Base-by-base conservation (phyloP, 2,113 vertebrate genomes). In the Phylloscopus whistleri region DNA sequence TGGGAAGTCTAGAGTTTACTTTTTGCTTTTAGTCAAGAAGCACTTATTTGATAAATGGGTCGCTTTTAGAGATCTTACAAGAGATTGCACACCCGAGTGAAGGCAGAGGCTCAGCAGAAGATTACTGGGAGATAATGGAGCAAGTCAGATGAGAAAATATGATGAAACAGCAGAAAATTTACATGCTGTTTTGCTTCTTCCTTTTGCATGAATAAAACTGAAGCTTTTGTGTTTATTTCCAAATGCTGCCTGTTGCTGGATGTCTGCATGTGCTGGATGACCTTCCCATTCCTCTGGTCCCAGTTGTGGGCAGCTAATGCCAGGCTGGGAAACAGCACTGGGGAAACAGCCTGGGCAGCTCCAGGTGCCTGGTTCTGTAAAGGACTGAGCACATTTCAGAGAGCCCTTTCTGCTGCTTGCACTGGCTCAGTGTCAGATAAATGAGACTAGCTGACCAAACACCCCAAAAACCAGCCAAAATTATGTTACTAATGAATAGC, bases 101-200 rank as follows among this genome's bases (percentile, higher is more conserved):
- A 90, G 94, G 79, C 2, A 12, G 67, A 68, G 74, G 72, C 84
- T 84, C 11, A 24, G 94, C 4, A 9, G 81, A 70, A 92, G 93
- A 94, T 96, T 86, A 64, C 64, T 55, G 35, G 49, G 75, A 96
- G 91, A 96, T 94, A 95, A 93, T 78, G 83, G 73, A 89, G 87
- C 83, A 96, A 96, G 39, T 66, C 73, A 91, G 80, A 96, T 80
- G 90, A 89, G 52, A 84, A 91, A 97, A 78, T 77, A 49, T 44
- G 88, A 95, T 93, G 93, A 95, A 95, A 79, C 80, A 81, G 93
- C 90, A 91, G 67, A 91, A 96, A 81, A 96, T 94, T 46, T 83
- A 67, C 85, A 83, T 91, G 80, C 56, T 90, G 33, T 15, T 94
- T 94, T 70, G 55, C 77, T 92, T 56, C 48, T 91, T 75, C 52